Conservation (phyloP, 53 echinoderm and acorn worm species). For the Apostichopus leukothele region DNA sequence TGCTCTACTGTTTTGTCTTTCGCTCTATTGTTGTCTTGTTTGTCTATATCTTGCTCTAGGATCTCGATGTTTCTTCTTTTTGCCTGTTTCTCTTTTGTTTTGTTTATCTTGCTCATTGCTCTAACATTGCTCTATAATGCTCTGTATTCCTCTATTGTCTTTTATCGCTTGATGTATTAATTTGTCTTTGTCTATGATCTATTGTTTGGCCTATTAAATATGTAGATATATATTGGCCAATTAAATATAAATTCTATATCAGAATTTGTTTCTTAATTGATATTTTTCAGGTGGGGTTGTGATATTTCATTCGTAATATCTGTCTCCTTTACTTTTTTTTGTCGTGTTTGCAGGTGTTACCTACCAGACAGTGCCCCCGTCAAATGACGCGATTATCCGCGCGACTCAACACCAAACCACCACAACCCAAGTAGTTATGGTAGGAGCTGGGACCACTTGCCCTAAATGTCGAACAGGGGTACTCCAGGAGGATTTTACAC, state of each 20-base stretch:
- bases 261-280: not conserved
- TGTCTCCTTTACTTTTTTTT: not conserved
- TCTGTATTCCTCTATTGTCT: no score
- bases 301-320: not conserved
- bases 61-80: no score
- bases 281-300: not conserved
- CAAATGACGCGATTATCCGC: constrained; percentile 28
- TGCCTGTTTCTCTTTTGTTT: no score
- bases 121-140: no score
- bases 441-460: constrained; percentile 38
- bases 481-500: constrained; percentile 55
- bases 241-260: not conserved
- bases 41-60: no score
- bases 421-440: constrained; percentile 43
- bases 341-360: not conserved
- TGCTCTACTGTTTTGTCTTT: no score
- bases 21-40: no score
- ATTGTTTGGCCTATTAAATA: no score
- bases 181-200: no score
- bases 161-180: no score
- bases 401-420: constrained; percentile 34
- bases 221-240: no score
- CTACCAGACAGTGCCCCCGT: not conserved
- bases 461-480: constrained; percentile 52
- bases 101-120: no score